A percentile compares a stretch with the other conserved stretches of the same genome.
Conservation (phyloP, 2,888 invertebrate species). For the Gymnosoma rotundatum region DNA sequence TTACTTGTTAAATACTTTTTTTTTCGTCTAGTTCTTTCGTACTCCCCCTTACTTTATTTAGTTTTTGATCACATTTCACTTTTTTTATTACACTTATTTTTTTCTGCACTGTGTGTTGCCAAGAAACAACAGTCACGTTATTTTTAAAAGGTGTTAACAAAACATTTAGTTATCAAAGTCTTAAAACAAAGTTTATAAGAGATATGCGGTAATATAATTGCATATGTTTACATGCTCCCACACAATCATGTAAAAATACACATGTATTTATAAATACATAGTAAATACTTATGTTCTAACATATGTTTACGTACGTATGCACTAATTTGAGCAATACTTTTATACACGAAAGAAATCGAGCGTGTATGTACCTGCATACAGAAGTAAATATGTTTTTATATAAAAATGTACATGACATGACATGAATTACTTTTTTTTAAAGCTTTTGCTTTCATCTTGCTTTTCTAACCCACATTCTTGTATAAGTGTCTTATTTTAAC, state of each 20-base stretch:
- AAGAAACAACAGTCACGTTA: slow-evolving; percentile 42
- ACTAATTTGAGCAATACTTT: slow-evolving; percentile 13
- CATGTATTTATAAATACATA: neutral
- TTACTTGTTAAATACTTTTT: too few species aligned
- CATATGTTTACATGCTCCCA: slow-evolving; percentile 39
- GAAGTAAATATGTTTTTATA: neutral
- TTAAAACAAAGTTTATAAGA: neutral
- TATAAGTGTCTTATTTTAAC: slow-evolving; percentile 42
- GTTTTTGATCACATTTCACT: neutral
- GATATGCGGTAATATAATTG: slow-evolving; percentile 37
- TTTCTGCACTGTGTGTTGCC: slow-evolving; percentile 12
- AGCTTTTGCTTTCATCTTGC: slow-evolving; percentile 12
- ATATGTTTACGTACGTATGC: neutral
- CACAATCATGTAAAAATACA: neutral
- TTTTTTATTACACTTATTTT: neutral
- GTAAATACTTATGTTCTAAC: neutral
- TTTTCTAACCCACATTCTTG: slow-evolving; percentile 38
- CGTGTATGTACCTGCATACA: neutral
- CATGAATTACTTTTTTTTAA: neutral
- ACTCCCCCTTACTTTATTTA: too few species aligned
- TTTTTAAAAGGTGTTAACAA: slow-evolving; percentile 53
- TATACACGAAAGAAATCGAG: neutral
- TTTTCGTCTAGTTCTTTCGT: too few species aligned
- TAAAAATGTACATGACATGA: slow-evolving; percentile 20
- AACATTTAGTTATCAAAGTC: slow-evolving; percentile 43